Base-by-base conservation (phyloP, 2,888 invertebrate genomes). In the Ametastegia equiseti region DNA sequence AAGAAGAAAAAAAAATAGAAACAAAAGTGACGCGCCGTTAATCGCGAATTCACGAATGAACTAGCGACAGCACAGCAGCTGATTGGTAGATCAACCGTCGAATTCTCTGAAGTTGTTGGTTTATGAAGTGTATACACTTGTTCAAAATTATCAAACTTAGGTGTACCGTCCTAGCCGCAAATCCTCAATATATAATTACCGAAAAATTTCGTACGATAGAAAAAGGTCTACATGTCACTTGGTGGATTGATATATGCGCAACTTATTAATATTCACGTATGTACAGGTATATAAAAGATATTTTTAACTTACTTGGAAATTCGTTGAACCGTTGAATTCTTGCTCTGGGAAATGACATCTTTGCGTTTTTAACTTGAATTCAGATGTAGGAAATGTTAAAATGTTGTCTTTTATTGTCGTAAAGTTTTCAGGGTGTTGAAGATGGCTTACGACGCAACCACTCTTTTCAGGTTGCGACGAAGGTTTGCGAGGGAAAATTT, bases 281-380 rank as follows among this genome's bases (percentile, higher is more conserved):
- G n/a, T n/a, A n/a, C n/a, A n/a, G n/a, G n/a, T n/a, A n/a, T n/a
- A n/a, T n/a, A n/a, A n/a, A n/a, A n/a, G n/a, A n/a, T n/a, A n/a
- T 50, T 65, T 6, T 78, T 73, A 83, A 92, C 93, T 93, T 88
- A 94, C 94, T 92, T 86, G 90, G 89, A 45, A 92, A 88, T 83
- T 94, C 94, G 86, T 94, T 94, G 87, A 94, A 94, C 67, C 94
- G 91, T 84, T 93, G 92, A 63, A 94, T 90, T 89, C 92, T 93
- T 0, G 94, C 94, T 89, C 93, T 93, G n/a, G 94, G 92, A 88
- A 94, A 94, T 65, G 94, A 93, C 93, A 93, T 94, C 71, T 82
- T 89, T 80, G n/a, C 36, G 54, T 9, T 45, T 63, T 23, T 1
- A 6, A 69, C 60, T 23, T 60, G 27, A 11, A 50, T 50, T 78